phyloP scores from a whole-genome alignment of 2,797 vertebrate species.

The Micropoecilia bifurca region DNA sequence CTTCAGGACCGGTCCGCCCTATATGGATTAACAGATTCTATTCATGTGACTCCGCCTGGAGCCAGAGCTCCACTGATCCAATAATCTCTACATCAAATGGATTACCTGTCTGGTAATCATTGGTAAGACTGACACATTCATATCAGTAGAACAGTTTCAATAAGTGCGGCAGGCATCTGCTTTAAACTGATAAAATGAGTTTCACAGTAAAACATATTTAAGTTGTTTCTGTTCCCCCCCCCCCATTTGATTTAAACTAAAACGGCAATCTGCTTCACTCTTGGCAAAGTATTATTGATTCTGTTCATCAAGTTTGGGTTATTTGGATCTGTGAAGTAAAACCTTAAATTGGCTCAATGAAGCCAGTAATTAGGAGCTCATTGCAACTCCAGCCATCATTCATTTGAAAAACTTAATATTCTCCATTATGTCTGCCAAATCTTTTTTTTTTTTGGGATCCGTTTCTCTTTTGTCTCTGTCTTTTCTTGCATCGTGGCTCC shows the following conservation, averaged over 20 bases:
- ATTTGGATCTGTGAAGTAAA: slow-evolving; percentile 24
- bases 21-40: slow-evolving; percentile 58
- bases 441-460: slow-evolving; percentile 41
- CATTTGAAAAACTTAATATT: slow-evolving; percentile 44
- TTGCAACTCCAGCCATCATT: slow-evolving; percentile 61
- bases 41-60: slow-evolving; percentile 55
- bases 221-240: slow-evolving; percentile 4
- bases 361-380: slow-evolving; percentile 43
- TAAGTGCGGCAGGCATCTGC: slow-evolving; percentile 40
- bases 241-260: slow-evolving; percentile 6
- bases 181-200: slow-evolving; percentile 66
- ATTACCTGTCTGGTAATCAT: slow-evolving; percentile 73
- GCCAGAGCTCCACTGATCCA: slow-evolving; percentile 66
- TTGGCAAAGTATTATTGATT: slow-evolving; percentile 27
- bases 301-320: slow-evolving; percentile 23
- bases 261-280: slow-evolving; percentile 16
- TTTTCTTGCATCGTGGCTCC: slow-evolving; percentile 39
- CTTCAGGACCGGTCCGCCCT: slow-evolving; percentile 53
- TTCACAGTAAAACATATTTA: slow-evolving; percentile 45
- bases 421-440: slow-evolving; percentile 41
- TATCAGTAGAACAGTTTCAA: slow-evolving; percentile 47
- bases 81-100: slow-evolving; percentile 68
- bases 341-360: slow-evolving; percentile 42
- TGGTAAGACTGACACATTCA: slow-evolving; percentile 67
- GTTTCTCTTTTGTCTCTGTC: slow-evolving; percentile 1